Base-by-base conservation (phyloP, 1,140 invertebrate genomes). In the Lordiphosa collinella region DNA sequence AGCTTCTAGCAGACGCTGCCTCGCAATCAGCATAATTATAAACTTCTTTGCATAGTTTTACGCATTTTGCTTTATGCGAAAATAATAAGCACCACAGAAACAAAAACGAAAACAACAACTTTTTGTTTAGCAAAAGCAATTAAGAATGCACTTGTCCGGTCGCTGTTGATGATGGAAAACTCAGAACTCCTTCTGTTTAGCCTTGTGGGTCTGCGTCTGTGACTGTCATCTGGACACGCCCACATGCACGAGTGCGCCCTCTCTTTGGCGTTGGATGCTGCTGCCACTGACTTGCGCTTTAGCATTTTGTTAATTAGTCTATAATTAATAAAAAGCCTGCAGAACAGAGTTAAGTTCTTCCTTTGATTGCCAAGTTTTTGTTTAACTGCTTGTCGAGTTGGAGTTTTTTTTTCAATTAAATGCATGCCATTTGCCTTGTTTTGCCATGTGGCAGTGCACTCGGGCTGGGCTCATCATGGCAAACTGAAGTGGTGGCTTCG, bases 21-120 rank as follows among this genome's bases (percentile, higher is more conserved):
- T 55, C 57, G 72, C 75, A 82, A 80, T 80, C 78, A 76, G 78
- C 67, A 82, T 82, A 80, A 80, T 80, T 80, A 80, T 76, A 82
- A 80, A 82, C 48, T 82, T 80, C 49, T 61, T 37, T 49, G 60
- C 41, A 44, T 46, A 66, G 70, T 54, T 68, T 52, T 71, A 71
- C 51, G 78, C 61, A 76, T 55, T 73, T 44, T 37, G 44, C 68
- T 73, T 64, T 79, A 71, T 68, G 55, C 36, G 25, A 36, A 63
- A 60, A 67, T 63, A 80, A 69, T 51, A 57, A 59, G 52, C 37
- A 25, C 16, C 38, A 48, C 35, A 37, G 35, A 40, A 16, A 43
- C 37, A 18, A 34, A 18, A 25, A 12, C 25, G 11, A 22, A 10
- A 38, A 47, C 22, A 43, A 47, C 49, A 40, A 43, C 13, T 18